Base-by-base conservation (phyloP, 1,140 invertebrate genomes). In the Propsilocerus akamusi region DNA sequence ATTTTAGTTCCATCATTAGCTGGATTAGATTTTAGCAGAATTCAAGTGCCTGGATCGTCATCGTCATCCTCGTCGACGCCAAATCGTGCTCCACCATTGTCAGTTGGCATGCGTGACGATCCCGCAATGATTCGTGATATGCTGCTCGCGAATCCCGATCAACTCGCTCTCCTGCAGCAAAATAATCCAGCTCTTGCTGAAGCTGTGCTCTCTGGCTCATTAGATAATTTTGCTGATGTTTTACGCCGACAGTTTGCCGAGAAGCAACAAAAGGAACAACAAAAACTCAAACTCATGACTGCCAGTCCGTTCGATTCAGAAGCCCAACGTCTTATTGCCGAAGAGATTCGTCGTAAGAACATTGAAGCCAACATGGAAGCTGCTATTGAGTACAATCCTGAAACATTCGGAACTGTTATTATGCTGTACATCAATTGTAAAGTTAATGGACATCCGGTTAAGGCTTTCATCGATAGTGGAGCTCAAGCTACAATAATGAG, bases 331-430 rank as follows among this genome's bases (percentile, higher is more conserved):
- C 72, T 95, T 50, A 98, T 98, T 58, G 92, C 90, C 12, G 92
- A 95, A 63, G 90, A 96, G 72, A 97, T 97, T 51, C 76, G 81
- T 56, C 84, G 92, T 59, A 91, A 95, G 62, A 97, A 97, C 66
- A 94, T 97, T 52, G 91, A 97, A 71, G 87, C 87, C 0, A 97
- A 97, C 63, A 98, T 97, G 94, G 91, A 97, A 61, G 90, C 90
- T 1, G 95, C 94, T 1, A 96, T 98, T 78, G 94, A 98, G 62
- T 93, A 90, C 63, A 93, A 94, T 69, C 95, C 95, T 0, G 94
- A 98, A 66, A 94, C 87, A 17, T 98, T 97, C 71, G 95, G 92
- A 46, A 92, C 90, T 14, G 94, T 98, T 37, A 80, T 88, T 11
- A 98, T 98, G 94, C 72, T 98, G 30, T 65, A 97, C 60, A 94